Base-by-base conservation (phyloP, 2,113 vertebrate species). In the Herpailurus yagouaroundi region DNA sequence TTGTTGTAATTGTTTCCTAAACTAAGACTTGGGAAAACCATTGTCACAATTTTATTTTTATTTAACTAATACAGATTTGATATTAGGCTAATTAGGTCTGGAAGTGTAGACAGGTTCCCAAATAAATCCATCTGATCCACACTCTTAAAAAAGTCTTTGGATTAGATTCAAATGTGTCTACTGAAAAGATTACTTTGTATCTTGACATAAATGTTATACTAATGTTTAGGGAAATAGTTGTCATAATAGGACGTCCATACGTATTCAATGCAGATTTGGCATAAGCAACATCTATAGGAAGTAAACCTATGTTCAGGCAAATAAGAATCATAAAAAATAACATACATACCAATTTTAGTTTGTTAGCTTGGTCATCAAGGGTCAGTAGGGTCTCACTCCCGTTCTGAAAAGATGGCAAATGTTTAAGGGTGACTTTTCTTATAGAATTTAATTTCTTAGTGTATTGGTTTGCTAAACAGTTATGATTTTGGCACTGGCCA, bases 91-190 rank as follows among this genome's bases (percentile, higher is more conserved):
- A 94, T 99, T 93, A 99, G 98, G 97, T 99, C 99, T 98, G 99
- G 99, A n/a, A 99, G 99, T 89, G 99, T 99, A 82, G 99, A 99
- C 99, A 99, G 99, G 98, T 99, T 99, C 96, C 99, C 99, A 99
- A 99, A 99, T 71, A 99, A 98, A 98, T 99, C 98, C 97, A 99
- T 98, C 96, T 99, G 99, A 63, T 99, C 98, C 97, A 99, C 97
- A 94, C 98, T 98, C 99, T 99, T 98, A 76, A 98, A 97, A 92
- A 14, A 95, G 55, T 92, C 38, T 73, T 98, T 60, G 93, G 64
- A 76, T 95, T 95, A 82, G 60, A 93, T 89, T 96, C 84, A 25
- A 1, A 71, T 88, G 64, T 89, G 38, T 86, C 80, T 79, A 93
- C 60, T 96, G 29, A 74, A 80, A 90, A 63, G 19, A 74, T 69